A percentile compares a stretch with the other conserved stretches of the same genome.
phyloP scores from a whole-genome alignment of 2,113 vertebrate genomes.

The Noturus placidus region DNA sequence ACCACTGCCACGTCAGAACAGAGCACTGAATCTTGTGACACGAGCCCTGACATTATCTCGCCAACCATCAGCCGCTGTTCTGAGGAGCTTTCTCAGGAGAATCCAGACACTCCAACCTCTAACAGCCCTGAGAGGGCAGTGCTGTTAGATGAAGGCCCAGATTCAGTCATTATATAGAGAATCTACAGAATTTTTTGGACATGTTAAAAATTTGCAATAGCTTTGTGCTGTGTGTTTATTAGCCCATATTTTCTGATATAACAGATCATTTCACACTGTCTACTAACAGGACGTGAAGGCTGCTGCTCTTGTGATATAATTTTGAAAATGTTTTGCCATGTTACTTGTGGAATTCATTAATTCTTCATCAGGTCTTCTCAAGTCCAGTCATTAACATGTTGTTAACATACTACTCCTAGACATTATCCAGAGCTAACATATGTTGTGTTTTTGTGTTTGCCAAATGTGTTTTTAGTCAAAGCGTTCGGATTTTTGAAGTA shows the following conservation, averaged over 20 bases:
- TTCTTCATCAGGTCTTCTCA: background rate
- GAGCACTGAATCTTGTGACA: constrained; percentile 93
- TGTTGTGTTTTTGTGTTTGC: background rate
- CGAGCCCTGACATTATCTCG: constrained; percentile 86
- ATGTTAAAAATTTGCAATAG: background rate
- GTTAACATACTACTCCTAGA: background rate
- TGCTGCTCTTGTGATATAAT: background rate
- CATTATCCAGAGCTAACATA: constrained; percentile 2
- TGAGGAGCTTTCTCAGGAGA: constrained; percentile 86
- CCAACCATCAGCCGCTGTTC: constrained; percentile 88
- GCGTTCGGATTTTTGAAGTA: background rate
- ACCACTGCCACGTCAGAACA: constrained; percentile 87
- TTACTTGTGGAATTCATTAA: background rate
- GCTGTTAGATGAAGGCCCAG: constrained; percentile 72
- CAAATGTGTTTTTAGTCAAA: constrained; percentile 18
- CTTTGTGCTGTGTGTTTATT: background rate
- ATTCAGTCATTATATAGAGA: constrained; percentile 68
- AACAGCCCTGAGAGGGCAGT: constrained; percentile 72
- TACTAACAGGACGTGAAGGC: background rate
- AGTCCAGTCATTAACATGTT: background rate
- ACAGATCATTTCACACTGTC: background rate
- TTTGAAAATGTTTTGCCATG: background rate
- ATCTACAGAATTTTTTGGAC: background rate
- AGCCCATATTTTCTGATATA: background rate
- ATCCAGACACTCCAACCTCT: constrained; percentile 71